phyloP scores from a whole-genome alignment of 2,888 invertebrate genomes.

The Eupithecia insigniata region DNA sequence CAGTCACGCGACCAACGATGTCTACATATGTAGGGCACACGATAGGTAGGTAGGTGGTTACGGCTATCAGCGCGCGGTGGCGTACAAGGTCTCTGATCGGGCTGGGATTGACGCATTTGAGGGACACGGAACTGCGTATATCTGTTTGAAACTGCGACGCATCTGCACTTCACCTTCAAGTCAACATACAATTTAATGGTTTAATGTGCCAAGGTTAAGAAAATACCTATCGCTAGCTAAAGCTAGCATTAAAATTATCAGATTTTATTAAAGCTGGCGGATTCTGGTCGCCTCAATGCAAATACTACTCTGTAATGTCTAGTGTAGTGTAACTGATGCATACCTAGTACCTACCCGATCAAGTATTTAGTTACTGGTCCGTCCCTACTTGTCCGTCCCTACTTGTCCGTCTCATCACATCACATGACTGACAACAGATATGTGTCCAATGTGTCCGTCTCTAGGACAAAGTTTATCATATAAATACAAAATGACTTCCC shows the following conservation, averaged over 20 bases:
- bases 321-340: too few species aligned
- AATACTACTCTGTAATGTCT: too few species aligned
- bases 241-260: too few species aligned
- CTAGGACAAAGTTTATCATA: constrained; percentile 7
- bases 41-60: neutral
- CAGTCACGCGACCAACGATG: neutral
- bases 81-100: neutral
- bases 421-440: neutral
- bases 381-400: neutral
- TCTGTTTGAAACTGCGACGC: neutral
- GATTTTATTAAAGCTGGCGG: too few species aligned
- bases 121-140: neutral
- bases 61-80: neutral
- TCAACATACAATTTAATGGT: neutral
- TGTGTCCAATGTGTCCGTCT: neutral
- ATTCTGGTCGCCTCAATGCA: too few species aligned
- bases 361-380: too few species aligned
- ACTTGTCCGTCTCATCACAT: neutral
- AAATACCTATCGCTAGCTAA: too few species aligned
- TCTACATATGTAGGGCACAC: neutral
- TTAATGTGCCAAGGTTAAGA: too few species aligned
- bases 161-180: neutral
- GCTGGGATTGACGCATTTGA: neutral
- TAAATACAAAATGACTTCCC: too few species aligned
- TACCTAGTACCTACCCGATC: too few species aligned